Base-by-base conservation (phyloP, 2,113 vertebrate genomes). In the Ia io region DNA sequence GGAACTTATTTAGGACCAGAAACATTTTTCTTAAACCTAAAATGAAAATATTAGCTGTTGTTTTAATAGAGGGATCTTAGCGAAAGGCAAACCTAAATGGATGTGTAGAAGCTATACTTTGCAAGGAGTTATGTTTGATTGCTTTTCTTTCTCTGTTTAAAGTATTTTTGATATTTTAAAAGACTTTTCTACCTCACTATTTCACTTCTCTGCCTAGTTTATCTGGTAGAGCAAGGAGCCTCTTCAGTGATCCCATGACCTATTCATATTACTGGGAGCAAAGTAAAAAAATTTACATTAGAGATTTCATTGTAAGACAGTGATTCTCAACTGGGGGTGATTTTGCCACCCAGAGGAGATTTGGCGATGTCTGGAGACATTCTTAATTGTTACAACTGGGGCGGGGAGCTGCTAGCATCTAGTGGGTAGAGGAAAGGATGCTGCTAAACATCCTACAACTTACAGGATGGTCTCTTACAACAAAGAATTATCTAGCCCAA, bases 1-100 rank as follows among this genome's bases (percentile, higher is more conserved):
- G 88, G 42, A 47, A 20, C 22, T 84, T 42, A 85, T 51, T 65
- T 96, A 90, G 35, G 42, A n/a, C 70, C 47, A 90, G 70, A 77
- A 96, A 96, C 9, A 94, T 67, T 93, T 97, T 96, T 95, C 85
- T 82, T 88, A 70, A 70, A 70, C 49, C 47, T 69, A 32, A 92
- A 51, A 56, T 35, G 63, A 35, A 59, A 69, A 65, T 16, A 51
- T 91, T 96, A 69, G 53, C 90, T 85, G 2, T 37, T 69, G 69
- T 30, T 87, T 97, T 71, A 14, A 92, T 92, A 84, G 47, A 90
- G 53, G 35, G 30, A 86, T 89, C 94, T 96, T 69, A 59, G 23
- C 79, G 69, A 88, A 90, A 87, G 78, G 88, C 51, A 97, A 92
- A 76, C 5, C 13, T 59, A 79, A 88, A 61, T 56, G 56, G 23